These are phyloP conservation scores for Lymantria dispar DNA, from an alignment of 2,888 invertebrate genomes.

Conservation along the genomic window DNA sequence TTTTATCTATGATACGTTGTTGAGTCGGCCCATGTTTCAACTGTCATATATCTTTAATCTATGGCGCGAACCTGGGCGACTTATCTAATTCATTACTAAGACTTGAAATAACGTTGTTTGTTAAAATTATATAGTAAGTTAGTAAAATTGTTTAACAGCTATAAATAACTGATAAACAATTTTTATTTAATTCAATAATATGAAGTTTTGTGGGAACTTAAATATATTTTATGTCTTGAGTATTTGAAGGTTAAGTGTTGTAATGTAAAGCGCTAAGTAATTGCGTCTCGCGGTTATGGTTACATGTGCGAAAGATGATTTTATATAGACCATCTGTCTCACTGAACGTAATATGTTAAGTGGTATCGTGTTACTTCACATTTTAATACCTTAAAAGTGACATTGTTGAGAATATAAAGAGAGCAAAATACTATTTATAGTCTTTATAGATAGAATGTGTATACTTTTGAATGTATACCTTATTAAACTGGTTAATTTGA, in stretches of 20 bases:
- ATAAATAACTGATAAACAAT: constrained; percentile 39
- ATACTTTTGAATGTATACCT: too few relatives aligned
- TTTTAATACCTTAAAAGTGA: neutral
- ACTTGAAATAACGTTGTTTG: constrained; percentile 67
- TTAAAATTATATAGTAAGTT: constrained; percentile 51
- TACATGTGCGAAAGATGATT: constrained; percentile 12
- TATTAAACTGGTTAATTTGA: too few relatives aligned
- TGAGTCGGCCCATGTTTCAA: constrained; percentile 32
- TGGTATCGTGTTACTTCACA: neutral
- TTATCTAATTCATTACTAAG: constrained; percentile 57
- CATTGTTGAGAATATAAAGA: neutral
- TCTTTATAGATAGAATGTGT: too few relatives aligned
- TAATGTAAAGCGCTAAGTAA: constrained; percentile 15
- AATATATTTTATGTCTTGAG: constrained; percentile 14
- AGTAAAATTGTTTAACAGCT: too few relatives aligned
- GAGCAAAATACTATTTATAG: neutral
- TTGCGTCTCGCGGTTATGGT: constrained; percentile 17
- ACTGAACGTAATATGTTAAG: neutral
- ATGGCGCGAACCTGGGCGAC: constrained; percentile 24
- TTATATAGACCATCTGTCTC: constrained; percentile 1
- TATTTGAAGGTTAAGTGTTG: constrained; percentile 16
- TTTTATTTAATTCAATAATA: constrained; percentile 34
- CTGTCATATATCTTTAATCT: constrained; percentile 14
- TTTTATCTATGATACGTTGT: constrained; percentile 62
- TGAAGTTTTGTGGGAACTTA: constrained; percentile 18